phyloP scores from a whole-genome alignment of 2,888 invertebrate species.

The Melikaiella ostensackeni region DNA sequence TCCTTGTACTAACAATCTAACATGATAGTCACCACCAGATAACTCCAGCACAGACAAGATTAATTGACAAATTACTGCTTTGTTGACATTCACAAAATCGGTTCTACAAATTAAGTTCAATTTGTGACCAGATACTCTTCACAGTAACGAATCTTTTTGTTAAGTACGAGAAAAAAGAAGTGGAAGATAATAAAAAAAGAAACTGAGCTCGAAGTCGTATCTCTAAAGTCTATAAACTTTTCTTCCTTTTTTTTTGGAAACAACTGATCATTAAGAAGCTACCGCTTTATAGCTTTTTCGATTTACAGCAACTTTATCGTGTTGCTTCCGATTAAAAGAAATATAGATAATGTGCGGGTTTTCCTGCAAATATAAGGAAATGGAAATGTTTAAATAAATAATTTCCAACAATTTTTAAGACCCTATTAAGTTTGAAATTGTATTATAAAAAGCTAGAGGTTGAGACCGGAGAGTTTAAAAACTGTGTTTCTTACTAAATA shows the following conservation, averaged over 20 bases:
- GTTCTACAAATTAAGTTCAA: neutral
- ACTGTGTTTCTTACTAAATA: no score
- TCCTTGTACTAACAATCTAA: neutral
- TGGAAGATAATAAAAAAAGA: neutral
- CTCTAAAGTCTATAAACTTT: neutral
- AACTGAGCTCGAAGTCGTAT: neutral
- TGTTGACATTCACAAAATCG: neutral
- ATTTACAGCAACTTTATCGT: neutral
- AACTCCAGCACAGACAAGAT: neutral
- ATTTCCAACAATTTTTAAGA: no score
- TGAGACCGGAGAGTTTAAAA: no score
- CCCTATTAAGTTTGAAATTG: no score
- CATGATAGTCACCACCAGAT: conserved; percentile 5
- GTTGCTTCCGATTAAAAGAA: neutral
- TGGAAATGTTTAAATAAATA: no score
- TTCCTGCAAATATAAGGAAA: no score
- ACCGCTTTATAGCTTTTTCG: neutral
- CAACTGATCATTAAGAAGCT: neutral
- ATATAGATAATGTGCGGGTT: no score
- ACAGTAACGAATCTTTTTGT: neutral
- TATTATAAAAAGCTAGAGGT: no score
- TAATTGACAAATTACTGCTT: conserved; percentile 13
- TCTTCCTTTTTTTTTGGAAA: neutral
- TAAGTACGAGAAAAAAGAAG: neutral
- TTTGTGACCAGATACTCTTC: neutral